Base-by-base conservation (phyloP, 64 coral and sea anemone species). In the Astreopora myriophthalma region DNA sequence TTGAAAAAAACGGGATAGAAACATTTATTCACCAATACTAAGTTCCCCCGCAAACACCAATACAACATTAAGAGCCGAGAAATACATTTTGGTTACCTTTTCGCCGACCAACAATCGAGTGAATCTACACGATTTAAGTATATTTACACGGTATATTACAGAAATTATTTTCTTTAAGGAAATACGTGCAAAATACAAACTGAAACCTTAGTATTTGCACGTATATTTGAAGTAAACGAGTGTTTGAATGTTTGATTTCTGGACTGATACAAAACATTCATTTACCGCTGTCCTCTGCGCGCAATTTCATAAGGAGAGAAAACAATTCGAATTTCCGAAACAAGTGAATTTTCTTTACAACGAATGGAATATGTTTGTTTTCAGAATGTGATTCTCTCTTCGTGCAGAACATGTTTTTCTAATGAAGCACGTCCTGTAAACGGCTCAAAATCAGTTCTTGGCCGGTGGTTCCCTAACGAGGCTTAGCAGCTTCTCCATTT, bases 401-500 rank as follows among this genome's bases (percentile, higher is more conserved):
- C 75, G 40, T 19, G 31, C 12, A 37, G 12, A 57, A n/a, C 64
- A 1, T 64, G 35, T 39, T 26, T 60, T 20, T 35, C 27, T 36
- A 22, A 22, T 34, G 32, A 13, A 20, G 34, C 70, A 33, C 20
- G 6, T 35, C 6, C 12, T 11, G 42, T 16, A 51, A 51, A 12
- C 26, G 2, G 17, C 51, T 10, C 7, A 55, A 55, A 39, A 84
- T 90, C 61, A 95, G 11, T 96, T 91, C 58, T 96, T 99, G 17
- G 95, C 90, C 2, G 87, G 49, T 71, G 97, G 97, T 88, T 99
- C 97, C 39, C 97, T 92, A 14, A 99, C 97, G 12, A 99, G 84
- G 35, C 97, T 99, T 11, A 99, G 69, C 12, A 99, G 39, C 36
- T 96, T 99, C 69, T 96, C 97, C 97, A 99, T 96, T 73, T 99